These are phyloP conservation scores for Sebastes flavidus DNA, from an alignment of 2,797 vertebrate genomes.

Conservation along the genomic window DNA sequence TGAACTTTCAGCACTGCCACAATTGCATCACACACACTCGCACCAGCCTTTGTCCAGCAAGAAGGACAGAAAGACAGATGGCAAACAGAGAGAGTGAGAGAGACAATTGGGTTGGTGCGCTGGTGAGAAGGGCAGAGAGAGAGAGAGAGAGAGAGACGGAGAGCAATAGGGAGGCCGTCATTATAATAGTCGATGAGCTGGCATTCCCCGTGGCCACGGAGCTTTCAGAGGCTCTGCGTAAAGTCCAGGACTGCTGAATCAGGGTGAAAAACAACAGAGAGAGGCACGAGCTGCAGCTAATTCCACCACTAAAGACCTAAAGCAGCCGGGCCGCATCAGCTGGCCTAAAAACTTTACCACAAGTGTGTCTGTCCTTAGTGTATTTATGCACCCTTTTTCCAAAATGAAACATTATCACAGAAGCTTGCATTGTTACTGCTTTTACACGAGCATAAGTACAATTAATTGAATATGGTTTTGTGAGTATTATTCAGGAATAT, in stretches of 20 bases:
- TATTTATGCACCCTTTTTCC: not conserved
- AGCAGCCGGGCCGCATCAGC: slow-evolving; percentile 48
- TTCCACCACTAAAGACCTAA: slow-evolving; percentile 63
- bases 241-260: slow-evolving; percentile 84
- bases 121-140: slow-evolving; percentile 56
- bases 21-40: slow-evolving; percentile 37
- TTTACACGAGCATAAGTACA: not conserved
- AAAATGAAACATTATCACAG: not conserved
- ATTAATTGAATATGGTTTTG: no score
- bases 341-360: slow-evolving; percentile 34
- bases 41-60: slow-evolving; percentile 50
- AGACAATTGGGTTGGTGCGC: slow-evolving; percentile 50
- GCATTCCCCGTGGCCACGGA: slow-evolving; percentile 81
- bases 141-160: slow-evolving; percentile 42
- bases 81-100: slow-evolving; percentile 35
- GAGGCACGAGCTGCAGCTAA: slow-evolving; percentile 66
- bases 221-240: slow-evolving; percentile 74
- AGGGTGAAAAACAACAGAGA: slow-evolving; percentile 79
- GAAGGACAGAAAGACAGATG: slow-evolving; percentile 52
- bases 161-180: slow-evolving; percentile 63
- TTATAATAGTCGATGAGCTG: slow-evolving; percentile 86
- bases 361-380: slow-evolving; percentile 1
- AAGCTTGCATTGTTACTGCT: not conserved
- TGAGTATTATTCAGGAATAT: not conserved
- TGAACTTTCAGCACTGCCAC: slow-evolving; percentile 53